Base-by-base conservation (phyloP, 2,888 invertebrate species). In the Cataglyphis rosenhaueri region DNA sequence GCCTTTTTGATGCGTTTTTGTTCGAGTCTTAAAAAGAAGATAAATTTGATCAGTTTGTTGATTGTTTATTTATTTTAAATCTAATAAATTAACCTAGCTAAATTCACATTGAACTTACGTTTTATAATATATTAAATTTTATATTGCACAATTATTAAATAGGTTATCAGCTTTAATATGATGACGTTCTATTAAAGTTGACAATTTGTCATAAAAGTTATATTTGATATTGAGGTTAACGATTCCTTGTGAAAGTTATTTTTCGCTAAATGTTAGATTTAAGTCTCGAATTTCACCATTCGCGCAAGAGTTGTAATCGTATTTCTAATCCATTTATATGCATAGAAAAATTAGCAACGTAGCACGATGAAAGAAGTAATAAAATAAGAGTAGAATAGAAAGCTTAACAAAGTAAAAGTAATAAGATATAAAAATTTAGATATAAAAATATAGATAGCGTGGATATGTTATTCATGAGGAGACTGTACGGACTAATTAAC, bases 191-290 rank as follows among this genome's bases (percentile, higher is more conserved):
- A 29, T 57, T 18, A 12, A 35, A 48, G 12, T 68, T 52, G 52
- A 52, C n/a, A 38, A 29, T 38, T 66, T 52, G 68, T 29, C 12
- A 38, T n/a, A 12, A 76, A 66, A 76, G 25, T 52, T 35, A 48
- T n/a, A 12, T 35, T 52, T 25, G 38, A 35, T 68, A 68, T 68
- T 68, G 66, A 70, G 55, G 55, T 70, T 76, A 76, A 70, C 55
- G 76, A 76, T 76, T 41, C n/a, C 10, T 70, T 4, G 55, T 41
- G 55, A 70, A 76, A 76, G 55, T 55, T 70, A 70, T 57, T 70
- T 76, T 68, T 76, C 71, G 35, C 29, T 38, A 21, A 68, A 68
- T n/a, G 15, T 44, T 70, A 76, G 38, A 21, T 18, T 65, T 12
- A 9, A 41, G 38, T 29, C 9, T 9, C n/a, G 5, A 35, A 6